Evolutionary conservation across 2,113 vertebrate genomes (phyloP).

Genomic region (Chaetura pelagica): DNA sequence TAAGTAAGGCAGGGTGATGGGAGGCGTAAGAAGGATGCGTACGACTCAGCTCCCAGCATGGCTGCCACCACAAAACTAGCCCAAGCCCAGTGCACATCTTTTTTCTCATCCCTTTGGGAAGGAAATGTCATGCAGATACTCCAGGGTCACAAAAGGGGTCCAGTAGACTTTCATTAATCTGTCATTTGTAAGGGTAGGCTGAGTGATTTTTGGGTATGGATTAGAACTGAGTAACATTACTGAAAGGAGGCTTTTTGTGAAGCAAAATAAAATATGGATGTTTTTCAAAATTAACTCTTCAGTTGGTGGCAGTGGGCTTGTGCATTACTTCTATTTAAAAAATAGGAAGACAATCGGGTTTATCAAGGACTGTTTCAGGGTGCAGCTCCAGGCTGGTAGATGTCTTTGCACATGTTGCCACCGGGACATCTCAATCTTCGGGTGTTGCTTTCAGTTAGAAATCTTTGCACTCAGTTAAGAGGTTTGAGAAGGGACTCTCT

Average conservation of each 20-base stretch:
- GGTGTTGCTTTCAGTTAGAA: neutral
- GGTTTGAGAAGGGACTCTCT: neutral
- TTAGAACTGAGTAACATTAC: neutral
- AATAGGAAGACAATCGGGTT: neutral
- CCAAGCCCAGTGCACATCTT: neutral
- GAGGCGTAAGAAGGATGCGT: neutral
- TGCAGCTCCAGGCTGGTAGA: neutral
- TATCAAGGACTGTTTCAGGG: neutral
- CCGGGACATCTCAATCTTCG: neutral
- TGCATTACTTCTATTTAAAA: neutral
- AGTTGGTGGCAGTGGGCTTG: neutral
- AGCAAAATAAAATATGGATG: neutral
- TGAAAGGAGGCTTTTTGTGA: neutral
- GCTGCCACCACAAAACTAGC: neutral
- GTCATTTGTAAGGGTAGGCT: neutral
- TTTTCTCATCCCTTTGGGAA: neutral
- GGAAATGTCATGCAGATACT: neutral
- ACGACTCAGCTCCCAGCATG: neutral
- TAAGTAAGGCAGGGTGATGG: neutral
- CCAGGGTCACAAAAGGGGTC: neutral
- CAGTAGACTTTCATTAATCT: neutral
- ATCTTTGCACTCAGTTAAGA: neutral
- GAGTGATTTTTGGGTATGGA: neutral
- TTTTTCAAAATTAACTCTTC: constrained; percentile 2
- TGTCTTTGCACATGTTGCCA: neutral